Percentiles rank a stretch among this genome's conserved stretches.
phyloP scores from a whole-genome alignment of 2,888 invertebrate species.

The Apamea crenata region DNA sequence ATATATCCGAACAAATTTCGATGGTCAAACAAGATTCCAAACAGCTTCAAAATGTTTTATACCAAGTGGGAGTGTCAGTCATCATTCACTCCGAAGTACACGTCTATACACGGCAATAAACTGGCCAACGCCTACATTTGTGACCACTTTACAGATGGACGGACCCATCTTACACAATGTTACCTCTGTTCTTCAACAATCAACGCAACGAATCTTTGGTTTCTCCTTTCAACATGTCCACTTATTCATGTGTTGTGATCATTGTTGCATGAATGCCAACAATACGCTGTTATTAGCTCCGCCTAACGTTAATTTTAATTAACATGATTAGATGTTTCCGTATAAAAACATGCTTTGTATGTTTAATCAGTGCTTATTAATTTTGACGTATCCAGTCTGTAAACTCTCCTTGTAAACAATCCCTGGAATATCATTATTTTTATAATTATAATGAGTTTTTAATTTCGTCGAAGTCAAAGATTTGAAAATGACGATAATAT shows the following conservation, averaged over 20 bases:
- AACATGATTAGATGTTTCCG: slow-evolving; percentile 83
- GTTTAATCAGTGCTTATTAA: slow-evolving; percentile 69
- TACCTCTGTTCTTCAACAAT: slow-evolving; percentile 66
- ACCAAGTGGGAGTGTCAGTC: slow-evolving; percentile 76
- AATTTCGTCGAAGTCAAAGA: slow-evolving; percentile 14
- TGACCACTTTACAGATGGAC: slow-evolving; percentile 67
- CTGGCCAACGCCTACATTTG: slow-evolving; percentile 72
- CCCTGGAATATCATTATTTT: slow-evolving; percentile 12
- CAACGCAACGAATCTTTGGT: slow-evolving; percentile 60
- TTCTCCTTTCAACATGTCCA: slow-evolving; percentile 64
- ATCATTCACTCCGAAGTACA: slow-evolving; percentile 73
- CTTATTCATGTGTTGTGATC: slow-evolving; percentile 66
- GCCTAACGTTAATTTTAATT: slow-evolving; percentile 78
- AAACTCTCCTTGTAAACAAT: slow-evolving; percentile 19
- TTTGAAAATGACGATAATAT: slow-evolving; percentile 2
- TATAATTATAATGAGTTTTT: slow-evolving; percentile 31
- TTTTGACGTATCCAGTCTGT: slow-evolving; percentile 38
- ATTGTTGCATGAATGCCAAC: slow-evolving; percentile 80
- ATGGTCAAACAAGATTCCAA: slow-evolving; percentile 62
- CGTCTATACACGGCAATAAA: slow-evolving; percentile 72
- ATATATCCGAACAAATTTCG: slow-evolving; percentile 58
- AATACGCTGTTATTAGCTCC: slow-evolving; percentile 79
- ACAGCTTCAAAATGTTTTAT: slow-evolving; percentile 70
- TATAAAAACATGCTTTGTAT: slow-evolving; percentile 69
- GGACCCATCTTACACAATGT: slow-evolving; percentile 66